Evolutionary conservation across 2,113 vertebrate species (phyloP).

Genomic region (Pyrgilauda ruficollis): DNA sequence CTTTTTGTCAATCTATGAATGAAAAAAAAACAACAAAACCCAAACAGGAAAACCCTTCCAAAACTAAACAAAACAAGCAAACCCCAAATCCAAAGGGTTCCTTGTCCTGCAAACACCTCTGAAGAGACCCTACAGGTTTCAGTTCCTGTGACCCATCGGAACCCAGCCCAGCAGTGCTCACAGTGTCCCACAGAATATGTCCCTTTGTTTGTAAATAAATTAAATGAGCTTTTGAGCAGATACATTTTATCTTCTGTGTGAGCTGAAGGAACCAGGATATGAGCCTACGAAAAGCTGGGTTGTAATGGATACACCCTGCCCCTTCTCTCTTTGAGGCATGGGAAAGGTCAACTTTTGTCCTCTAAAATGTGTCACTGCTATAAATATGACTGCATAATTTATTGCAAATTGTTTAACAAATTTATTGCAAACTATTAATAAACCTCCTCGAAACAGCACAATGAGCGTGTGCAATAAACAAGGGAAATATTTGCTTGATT

Average conservation of each 20-base stretch:
- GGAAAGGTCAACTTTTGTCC: conserved; percentile 75
- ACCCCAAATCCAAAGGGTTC: background rate
- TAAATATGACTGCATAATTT: conserved; percentile 74
- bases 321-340: conserved; percentile 72
- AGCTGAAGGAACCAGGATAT: conserved; percentile 54
- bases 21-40: background rate
- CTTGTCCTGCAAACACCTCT: background rate
- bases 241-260: conserved; percentile 36
- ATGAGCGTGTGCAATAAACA: conserved; percentile 67
- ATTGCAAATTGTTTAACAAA: conserved; percentile 73
- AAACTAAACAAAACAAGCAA: conserved; percentile 12
- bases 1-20: conserved; percentile 40
- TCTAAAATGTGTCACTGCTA: conserved; percentile 72
- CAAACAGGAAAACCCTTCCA: background rate
- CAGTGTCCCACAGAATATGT: background rate
- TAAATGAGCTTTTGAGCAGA: conserved; percentile 1
- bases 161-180: background rate
- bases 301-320: conserved; percentile 63
- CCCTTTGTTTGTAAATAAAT: conserved; percentile 52
- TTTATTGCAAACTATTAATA: conserved; percentile 76
- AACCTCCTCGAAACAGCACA: conserved; percentile 65
- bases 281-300: conserved; percentile 1
- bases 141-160: background rate
- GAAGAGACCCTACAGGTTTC: background rate
- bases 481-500: conserved; percentile 73